Conservation (phyloP, 2,888 invertebrate species). For the Cistogaster globosa region DNA sequence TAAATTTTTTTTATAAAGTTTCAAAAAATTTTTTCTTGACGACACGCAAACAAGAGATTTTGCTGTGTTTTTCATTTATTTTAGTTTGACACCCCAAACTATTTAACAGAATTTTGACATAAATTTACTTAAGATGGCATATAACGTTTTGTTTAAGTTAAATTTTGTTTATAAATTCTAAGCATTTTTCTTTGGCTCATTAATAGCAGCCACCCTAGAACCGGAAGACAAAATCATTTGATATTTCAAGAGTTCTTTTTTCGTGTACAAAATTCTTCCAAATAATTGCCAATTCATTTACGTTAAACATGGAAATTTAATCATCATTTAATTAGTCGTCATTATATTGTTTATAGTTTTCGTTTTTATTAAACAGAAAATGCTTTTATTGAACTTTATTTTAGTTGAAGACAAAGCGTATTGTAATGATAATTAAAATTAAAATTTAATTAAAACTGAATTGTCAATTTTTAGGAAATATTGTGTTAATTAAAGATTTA, state of each 20-base stretch:
- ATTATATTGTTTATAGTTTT: conserved; percentile 23
- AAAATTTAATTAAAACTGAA: conserved; percentile 14
- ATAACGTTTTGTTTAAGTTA: too few species aligned
- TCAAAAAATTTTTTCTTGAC: too few species aligned
- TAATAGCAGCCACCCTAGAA: too few species aligned
- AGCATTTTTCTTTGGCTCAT: too few species aligned
- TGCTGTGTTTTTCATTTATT: too few species aligned
- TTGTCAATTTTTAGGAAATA: not conserved
- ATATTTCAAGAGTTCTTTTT: not conserved
- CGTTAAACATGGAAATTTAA: conserved; percentile 9
- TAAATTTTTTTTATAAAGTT: too few species aligned
- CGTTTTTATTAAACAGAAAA: not conserved
- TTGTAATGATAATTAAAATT: conserved; percentile 40
- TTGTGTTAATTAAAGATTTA: not conserved
- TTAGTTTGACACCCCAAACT: too few species aligned
- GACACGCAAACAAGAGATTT: too few species aligned
- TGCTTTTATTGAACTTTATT: conserved; percentile 5
- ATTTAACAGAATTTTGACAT: too few species aligned
- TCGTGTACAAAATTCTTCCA: not conserved
- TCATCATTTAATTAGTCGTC: conserved; percentile 60
- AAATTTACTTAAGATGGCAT: too few species aligned
- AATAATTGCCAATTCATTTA: conserved; percentile 19
- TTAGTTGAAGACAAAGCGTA: conserved; percentile 22
- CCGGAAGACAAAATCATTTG: too few species aligned
- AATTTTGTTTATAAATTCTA: too few species aligned